Evolutionary conservation across 2,797 vertebrate species (phyloP), one percentile per base, ranked within the genome.

Genomic region (Lacerta agilis): DNA sequence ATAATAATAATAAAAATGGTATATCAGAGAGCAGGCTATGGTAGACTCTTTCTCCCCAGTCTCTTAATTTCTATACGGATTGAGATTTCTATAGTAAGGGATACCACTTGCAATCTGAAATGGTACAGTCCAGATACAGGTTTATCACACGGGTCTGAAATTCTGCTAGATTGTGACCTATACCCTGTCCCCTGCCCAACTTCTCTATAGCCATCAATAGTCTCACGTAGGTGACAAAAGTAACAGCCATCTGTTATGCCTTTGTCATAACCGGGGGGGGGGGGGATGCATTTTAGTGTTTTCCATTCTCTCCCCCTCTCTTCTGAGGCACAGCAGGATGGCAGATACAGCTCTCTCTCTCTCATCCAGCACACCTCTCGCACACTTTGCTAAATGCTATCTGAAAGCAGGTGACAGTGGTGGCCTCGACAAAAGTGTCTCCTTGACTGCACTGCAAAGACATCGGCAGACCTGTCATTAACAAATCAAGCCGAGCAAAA

Each of bases 361-460:
- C 2, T 29, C 64, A 67, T 2, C 20, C 10, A 1, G 0, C 0
- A 11, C 82, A 80, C 13, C 64, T 5, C 9, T 90, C 75, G 20
- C 15, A 66, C 0, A 4, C 7, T n/a, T 69, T 2, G 67, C 10
- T 38, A 84, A 73, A 67, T 73, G 25, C 3, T 2, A 3, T 69
- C 8, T 1, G 0, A 23, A 72, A 79, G 86, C 4, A 91, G 61
- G 77, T 45, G 9, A 36, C 69, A 85, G 86, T 87, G 1, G 3
- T 75, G 66, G 71, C 77, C 90, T 93, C 41, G 90, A 20, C 29
- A 88, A 29, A 86, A 88, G 41, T 72, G 45, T 2, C 1, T 83
- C 4, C 72, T 66, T 17, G 64, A 33, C 27, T 72, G 73, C 49
- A 13, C 73, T 71, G 6, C 75, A 79, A 77, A 84, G 13, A 86